Conservation (phyloP, 2,797 vertebrate genomes). For the Melanotaenia pygmaea region DNA sequence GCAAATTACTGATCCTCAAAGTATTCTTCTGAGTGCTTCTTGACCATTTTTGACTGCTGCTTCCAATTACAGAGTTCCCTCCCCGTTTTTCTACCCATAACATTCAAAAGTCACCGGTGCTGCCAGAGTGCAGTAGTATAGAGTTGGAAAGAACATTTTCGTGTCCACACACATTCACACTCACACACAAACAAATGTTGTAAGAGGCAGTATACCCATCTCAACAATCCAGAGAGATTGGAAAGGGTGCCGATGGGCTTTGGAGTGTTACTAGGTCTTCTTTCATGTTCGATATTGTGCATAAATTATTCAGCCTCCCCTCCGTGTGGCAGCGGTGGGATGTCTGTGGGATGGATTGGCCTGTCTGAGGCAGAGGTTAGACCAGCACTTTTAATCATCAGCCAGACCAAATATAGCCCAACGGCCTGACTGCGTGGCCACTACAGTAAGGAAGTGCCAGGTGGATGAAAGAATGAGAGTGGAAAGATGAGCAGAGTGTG, state of each 20-base stretch:
- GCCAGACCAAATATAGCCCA: conserved; percentile 84
- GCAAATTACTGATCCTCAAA: conserved; percentile 77
- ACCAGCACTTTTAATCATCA: conserved; percentile 87
- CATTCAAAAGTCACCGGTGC: conserved; percentile 63
- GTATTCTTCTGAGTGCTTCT: conserved; percentile 72
- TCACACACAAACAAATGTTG: conserved; percentile 48
- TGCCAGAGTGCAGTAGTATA: conserved; percentile 42
- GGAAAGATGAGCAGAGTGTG: conserved; percentile 32
- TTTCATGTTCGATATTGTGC: conserved; percentile 88
- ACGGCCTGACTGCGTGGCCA: conserved; percentile 59
- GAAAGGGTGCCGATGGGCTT: conserved; percentile 68
- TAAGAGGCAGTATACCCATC: conserved; percentile 55
- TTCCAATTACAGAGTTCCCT: conserved; percentile 74
- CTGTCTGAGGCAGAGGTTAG: conserved; percentile 85
- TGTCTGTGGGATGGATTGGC: conserved; percentile 86
- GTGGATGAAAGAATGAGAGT: conserved; percentile 53
- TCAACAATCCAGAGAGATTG: conserved; percentile 62
- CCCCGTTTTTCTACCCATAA: conserved; percentile 58
- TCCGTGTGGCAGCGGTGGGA: conserved; percentile 76
- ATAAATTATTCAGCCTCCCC: conserved; percentile 87
- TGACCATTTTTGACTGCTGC: conserved; percentile 72
- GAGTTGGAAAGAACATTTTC: conserved; percentile 37
- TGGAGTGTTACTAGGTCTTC: conserved; percentile 80
- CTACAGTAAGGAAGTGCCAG: conserved; percentile 40
- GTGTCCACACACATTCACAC: conserved; percentile 14